A percentile compares a stretch with the other conserved stretches of the same genome.
Conservation (phyloP, 1,140 invertebrate genomes). For the Pachypeltis micranthus region DNA sequence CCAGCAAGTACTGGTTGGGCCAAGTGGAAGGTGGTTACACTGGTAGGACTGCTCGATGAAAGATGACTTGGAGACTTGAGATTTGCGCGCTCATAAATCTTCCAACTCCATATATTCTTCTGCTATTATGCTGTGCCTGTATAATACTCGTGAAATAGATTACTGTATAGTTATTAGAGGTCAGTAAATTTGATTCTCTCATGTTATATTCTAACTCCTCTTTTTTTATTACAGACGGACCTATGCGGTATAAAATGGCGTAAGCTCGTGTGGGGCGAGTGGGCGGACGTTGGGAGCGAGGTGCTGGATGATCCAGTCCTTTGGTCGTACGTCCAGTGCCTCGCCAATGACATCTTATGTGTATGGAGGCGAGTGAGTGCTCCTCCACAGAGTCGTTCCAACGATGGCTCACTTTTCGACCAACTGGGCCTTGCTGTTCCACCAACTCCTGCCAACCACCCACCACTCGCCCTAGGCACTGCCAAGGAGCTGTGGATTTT, state of each 20-base stretch:
- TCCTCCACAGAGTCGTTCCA: constrained; percentile 37
- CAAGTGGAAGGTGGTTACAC: too few relatives aligned
- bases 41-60: too few relatives aligned
- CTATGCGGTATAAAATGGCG: constrained; percentile 98
- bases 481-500: constrained; percentile 97
- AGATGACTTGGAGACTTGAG: too few relatives aligned
- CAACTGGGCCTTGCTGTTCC: constrained; percentile 40
- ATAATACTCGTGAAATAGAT: too few relatives aligned
- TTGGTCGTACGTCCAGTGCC: constrained; percentile 81
- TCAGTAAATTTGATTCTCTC: too few relatives aligned
- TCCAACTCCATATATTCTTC: too few relatives aligned
- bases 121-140: too few relatives aligned
- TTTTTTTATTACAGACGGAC: constrained; percentile 65
- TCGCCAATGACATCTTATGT: constrained; percentile 87
- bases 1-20: too few relatives aligned
- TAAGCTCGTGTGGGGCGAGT: constrained; percentile 69
- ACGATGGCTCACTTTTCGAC: constrained; percentile 43
- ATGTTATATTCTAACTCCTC: background rate
- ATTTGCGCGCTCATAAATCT: too few relatives aligned
- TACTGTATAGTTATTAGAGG: too few relatives aligned
- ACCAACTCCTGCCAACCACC: constrained; percentile 40
- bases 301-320: constrained; percentile 87
- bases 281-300: constrained; percentile 42
- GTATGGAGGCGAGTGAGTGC: constrained; percentile 79
- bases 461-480: constrained; percentile 58